Evolutionary conservation across 2,113 vertebrate genomes (phyloP), one percentile per base, ranked within the genome.

Genomic region (Amphilophus citrinellus): DNA sequence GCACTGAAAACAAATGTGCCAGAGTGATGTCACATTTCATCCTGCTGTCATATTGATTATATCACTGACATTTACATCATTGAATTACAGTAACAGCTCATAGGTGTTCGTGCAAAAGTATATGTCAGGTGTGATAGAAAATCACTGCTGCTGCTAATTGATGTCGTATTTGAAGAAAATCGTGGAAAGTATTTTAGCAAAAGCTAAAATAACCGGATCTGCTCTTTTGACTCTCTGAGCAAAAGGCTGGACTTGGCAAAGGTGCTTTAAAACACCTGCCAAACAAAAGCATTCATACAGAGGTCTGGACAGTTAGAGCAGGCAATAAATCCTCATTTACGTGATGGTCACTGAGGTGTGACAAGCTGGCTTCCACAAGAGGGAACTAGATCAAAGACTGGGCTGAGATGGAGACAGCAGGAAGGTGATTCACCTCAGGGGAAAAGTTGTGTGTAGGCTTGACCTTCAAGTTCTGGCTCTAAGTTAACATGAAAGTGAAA

Each of bases 291-390:
- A 73, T 66, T 61, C 86, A 85, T 80, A 82, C 86, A 53, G 58
- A 37, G 84, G 84, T 84, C 61, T 82, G 79, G 71, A 66, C 65
- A 50, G 88, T 60, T 62, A 66, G 85, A 77, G 10, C n/a, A 71
- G 65, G 82, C 80, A 83, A 95, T 94, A 94, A 88, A 94, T 96
- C 90, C 91, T 94, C 86, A 94, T 95, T 93, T 93, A 83, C 7
- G 37, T 83, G 80, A 89, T 86, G 86, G 80, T 88, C 80, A 82
- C 83, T 91, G 88, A 94, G 83, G 85, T 89, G 87, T 95, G 92
- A 94, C 90, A 89, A 71, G 90, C 80, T 77, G 83, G 77, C 79
- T 85, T 86, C 68, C 76, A 83, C 76, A 10, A 77, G 79, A 84
- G 56, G 77, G 79, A 90, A 86, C 71, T 79, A 76, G 90, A 94